Conservation (phyloP, 2,888 invertebrate genomes). For the Papilio demoleus region DNA sequence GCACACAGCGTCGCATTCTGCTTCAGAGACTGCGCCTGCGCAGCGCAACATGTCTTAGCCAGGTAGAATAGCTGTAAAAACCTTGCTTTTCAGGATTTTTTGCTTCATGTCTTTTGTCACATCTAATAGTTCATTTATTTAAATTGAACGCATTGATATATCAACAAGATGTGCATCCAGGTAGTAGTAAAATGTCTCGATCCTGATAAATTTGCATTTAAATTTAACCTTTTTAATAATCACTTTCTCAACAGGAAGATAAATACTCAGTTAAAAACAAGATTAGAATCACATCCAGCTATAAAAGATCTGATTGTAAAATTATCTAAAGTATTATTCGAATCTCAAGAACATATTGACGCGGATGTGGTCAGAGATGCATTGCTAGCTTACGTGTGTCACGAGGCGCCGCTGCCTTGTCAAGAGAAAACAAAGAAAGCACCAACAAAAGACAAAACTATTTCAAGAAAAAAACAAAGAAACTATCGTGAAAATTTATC, state of each 20-base stretch:
- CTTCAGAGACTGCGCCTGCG: slow-evolving; percentile 92
- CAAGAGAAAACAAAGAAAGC: slow-evolving; percentile 66
- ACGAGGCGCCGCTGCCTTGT: slow-evolving; percentile 92
- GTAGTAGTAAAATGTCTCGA: no score
- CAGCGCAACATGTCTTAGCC: slow-evolving; percentile 85
- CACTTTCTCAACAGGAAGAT: slow-evolving; percentile 74
- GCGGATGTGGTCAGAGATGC: slow-evolving; percentile 91
- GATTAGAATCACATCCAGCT: slow-evolving; percentile 89
- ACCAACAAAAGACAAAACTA: slow-evolving; percentile 46
- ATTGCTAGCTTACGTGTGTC: slow-evolving; percentile 92
- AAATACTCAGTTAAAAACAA: slow-evolving; percentile 84
- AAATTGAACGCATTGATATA: no score
- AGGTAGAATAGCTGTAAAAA: slow-evolving; percentile 54
- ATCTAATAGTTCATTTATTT: no score
- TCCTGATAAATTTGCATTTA: background rate
- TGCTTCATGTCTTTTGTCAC: no score
- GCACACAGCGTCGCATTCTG: slow-evolving; percentile 93
- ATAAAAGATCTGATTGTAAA: slow-evolving; percentile 88
- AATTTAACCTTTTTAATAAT: background rate
- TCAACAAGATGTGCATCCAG: no score
- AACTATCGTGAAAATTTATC: slow-evolving; percentile 53
- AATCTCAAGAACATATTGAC: slow-evolving; percentile 86
- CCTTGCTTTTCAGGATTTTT: no score
- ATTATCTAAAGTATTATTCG: slow-evolving; percentile 86
- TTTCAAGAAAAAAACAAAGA: slow-evolving; percentile 53